These are phyloP conservation scores for Ivindomyrus marchei DNA, from an alignment of 2,113 vertebrate genomes.

Conservation along the genomic window DNA sequence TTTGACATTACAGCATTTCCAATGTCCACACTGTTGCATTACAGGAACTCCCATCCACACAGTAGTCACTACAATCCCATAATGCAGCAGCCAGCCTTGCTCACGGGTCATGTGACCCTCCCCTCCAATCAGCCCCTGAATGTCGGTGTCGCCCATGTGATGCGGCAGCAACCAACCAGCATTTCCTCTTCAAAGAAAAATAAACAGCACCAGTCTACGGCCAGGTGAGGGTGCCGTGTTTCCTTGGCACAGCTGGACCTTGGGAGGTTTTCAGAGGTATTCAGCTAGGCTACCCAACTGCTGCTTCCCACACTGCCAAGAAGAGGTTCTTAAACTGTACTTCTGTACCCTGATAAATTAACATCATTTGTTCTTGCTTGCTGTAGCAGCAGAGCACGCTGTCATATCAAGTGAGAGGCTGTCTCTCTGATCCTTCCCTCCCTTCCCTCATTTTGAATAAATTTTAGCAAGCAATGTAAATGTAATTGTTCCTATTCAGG, in stretches of 20 bases:
- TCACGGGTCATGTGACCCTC: conserved; percentile 85
- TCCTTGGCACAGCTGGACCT: not conserved
- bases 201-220: conserved; percentile 80
- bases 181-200: conserved; percentile 81
- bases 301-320: not conserved
- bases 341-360: not conserved
- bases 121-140: conserved; percentile 89
- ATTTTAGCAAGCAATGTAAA: not conserved
- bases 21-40: conserved; percentile 12
- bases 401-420: not conserved
- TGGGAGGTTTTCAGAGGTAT: not conserved
- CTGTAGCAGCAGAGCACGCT: not conserved
- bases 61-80: conserved; percentile 96
- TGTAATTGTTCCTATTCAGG: not conserved
- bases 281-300: not conserved
- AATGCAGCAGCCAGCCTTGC: conserved; percentile 92
- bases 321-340: not conserved
- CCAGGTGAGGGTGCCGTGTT: conserved; percentile 60
- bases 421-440: not conserved
- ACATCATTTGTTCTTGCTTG: not conserved
- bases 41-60: conserved; percentile 82
- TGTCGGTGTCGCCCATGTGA: conserved; percentile 93
- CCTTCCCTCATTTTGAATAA: not conserved
- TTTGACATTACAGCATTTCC: not conserved
- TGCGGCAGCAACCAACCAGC: conserved; percentile 85